These are phyloP conservation scores for Acanthoscelides obtectus DNA, from an alignment of 2,888 invertebrate species.

Conservation along the genomic window DNA sequence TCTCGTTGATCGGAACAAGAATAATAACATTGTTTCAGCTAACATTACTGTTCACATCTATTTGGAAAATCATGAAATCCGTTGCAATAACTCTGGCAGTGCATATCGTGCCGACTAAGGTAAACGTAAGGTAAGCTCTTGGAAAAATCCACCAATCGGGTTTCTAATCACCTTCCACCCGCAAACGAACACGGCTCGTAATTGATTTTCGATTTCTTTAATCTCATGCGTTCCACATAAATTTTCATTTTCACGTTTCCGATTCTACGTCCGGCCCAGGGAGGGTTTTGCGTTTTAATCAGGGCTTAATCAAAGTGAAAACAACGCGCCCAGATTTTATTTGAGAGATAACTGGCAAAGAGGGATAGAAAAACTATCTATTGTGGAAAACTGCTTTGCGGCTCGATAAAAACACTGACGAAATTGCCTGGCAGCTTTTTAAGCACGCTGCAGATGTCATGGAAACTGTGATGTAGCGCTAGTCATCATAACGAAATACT, in stretches of 20 bases:
- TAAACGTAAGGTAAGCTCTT: not conserved
- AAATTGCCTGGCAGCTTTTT: too few species aligned
- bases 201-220: constrained; percentile 31
- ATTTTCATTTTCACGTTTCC: constrained; percentile 19
- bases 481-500: too few species aligned
- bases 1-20: too few species aligned
- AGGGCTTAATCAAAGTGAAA: not conserved
- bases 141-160: constrained; percentile 6
- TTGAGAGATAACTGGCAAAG: not conserved
- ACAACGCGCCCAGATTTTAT: not conserved
- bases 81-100: not conserved
- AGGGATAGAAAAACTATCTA: not conserved
- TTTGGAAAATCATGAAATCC: too few species aligned
- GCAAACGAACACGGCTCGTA: constrained; percentile 22
- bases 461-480: too few species aligned
- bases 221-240: constrained; percentile 24
- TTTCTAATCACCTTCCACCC: constrained; percentile 26
- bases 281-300: not conserved
- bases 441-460: too few species aligned
- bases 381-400: not conserved
- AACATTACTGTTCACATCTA: too few species aligned
- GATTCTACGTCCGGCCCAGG: not conserved
- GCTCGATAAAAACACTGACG: too few species aligned
- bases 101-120: not conserved
- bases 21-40: too few species aligned